A percentile compares a stretch with the other conserved stretches of the same genome.
These are phyloP conservation scores for Cercopithecus mona DNA, from an alignment of 2,113 vertebrate species.

Conservation along the genomic window DNA sequence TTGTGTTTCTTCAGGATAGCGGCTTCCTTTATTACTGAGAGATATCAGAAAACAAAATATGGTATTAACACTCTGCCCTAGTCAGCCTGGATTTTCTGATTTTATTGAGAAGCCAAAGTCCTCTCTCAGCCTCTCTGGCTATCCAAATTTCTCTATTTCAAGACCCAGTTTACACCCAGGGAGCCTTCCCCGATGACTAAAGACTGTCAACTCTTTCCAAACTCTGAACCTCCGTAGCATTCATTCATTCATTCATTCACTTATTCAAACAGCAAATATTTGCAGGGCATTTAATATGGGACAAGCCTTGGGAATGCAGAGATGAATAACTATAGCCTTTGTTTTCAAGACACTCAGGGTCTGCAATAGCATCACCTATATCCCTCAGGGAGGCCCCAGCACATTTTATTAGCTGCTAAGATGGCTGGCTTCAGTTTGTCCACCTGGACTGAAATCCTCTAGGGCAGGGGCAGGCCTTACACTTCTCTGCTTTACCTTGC, in stretches of 20 bases:
- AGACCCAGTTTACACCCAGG: neutral
- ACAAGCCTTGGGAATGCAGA: neutral
- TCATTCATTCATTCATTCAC: neutral
- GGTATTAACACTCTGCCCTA: neutral
- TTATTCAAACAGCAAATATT: neutral
- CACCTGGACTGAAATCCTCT: neutral
- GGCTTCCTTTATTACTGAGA: slow-evolving; percentile 93
- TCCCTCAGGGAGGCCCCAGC: neutral
- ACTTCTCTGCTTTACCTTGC: neutral
- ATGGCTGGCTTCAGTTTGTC: too few species aligned
- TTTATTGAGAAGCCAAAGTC: neutral
- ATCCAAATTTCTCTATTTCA: neutral
- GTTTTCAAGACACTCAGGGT: neutral
- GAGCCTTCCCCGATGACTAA: neutral
- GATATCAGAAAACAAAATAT: slow-evolving; percentile 43
- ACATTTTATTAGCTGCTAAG: neutral
- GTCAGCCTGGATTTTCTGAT: neutral
- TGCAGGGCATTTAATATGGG: neutral
- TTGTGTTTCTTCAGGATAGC: slow-evolving; percentile 92
- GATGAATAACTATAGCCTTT: neutral
- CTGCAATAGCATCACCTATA: neutral
- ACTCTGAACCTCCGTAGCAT: neutral
- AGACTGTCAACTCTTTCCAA: neutral
- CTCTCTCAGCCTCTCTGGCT: neutral
- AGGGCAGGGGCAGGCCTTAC: neutral